Evolutionary conservation across 1,140 invertebrate species (phyloP).

Genomic region (Drosophila sechellia): DNA sequence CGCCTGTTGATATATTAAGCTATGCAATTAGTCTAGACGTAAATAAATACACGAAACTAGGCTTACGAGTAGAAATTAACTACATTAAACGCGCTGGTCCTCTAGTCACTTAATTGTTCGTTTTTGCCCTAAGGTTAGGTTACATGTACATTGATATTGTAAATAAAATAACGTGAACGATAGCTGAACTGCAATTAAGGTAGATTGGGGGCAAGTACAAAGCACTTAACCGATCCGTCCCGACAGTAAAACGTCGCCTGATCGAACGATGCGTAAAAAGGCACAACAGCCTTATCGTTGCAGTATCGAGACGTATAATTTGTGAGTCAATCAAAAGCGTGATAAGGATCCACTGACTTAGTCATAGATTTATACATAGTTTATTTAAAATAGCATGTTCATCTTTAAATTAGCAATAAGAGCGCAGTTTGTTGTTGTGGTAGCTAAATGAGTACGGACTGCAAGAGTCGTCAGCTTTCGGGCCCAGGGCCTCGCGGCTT

Average conservation of each 20-base stretch:
- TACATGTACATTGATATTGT: slow-evolving; percentile 47
- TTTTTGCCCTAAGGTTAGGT: slow-evolving; percentile 41
- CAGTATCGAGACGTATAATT: slow-evolving; percentile 18
- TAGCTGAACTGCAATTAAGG: slow-evolving; percentile 27
- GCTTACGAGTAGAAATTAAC: slow-evolving; percentile 40
- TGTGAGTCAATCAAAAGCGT: slow-evolving; percentile 44
- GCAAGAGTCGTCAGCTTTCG: slow-evolving; percentile 20
- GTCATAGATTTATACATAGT: slow-evolving; percentile 75
- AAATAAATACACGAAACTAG: slow-evolving; percentile 24
- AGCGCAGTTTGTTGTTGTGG: slow-evolving; percentile 48
- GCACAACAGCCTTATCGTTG: slow-evolving; percentile 47
- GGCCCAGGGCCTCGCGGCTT: slow-evolving; percentile 31
- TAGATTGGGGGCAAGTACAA: slow-evolving; percentile 56
- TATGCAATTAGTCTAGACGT: slow-evolving; percentile 25
- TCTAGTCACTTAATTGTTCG: slow-evolving; percentile 57
- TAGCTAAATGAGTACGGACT: slow-evolving; percentile 34
- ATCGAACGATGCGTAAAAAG: slow-evolving; percentile 57
- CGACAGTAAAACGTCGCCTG: slow-evolving; percentile 51
- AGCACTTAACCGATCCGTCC: slow-evolving; percentile 49
- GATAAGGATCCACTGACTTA: slow-evolving; percentile 37
- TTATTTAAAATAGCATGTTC: slow-evolving; percentile 79
- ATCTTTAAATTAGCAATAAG: slow-evolving; percentile 65
- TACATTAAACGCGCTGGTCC: slow-evolving; percentile 32
- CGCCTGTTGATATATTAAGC: slow-evolving; percentile 31
- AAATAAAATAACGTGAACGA: slow-evolving; percentile 50